A percentile compares a stretch with the other conserved stretches of the same genome.
phyloP scores from a whole-genome alignment of 2,888 invertebrate species.

The Agrochola lychnidis region DNA sequence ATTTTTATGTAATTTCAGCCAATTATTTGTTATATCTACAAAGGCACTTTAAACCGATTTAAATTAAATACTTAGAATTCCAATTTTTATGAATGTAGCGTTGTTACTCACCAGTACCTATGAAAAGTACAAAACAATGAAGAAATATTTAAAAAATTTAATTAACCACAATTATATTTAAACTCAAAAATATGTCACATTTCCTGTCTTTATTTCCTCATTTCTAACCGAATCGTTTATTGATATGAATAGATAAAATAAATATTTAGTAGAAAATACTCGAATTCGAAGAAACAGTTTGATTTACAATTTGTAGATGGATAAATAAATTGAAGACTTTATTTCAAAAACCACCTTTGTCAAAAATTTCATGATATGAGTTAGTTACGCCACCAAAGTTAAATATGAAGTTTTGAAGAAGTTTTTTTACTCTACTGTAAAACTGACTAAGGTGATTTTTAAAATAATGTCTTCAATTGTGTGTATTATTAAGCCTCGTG shows the following conservation, averaged over 20 bases:
- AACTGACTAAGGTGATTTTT: too few relatives aligned
- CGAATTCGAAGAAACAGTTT: background rate
- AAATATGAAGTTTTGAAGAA: too few relatives aligned
- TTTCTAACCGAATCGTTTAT: background rate
- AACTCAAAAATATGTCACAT: background rate
- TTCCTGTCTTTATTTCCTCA: background rate
- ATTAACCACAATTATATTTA: background rate
- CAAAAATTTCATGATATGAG: too few relatives aligned
- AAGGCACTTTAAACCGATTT: constrained; percentile 32
- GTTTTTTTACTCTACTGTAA: too few relatives aligned
- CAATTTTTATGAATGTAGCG: constrained; percentile 44
- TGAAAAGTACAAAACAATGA: constrained; percentile 63
- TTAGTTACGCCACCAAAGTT: too few relatives aligned
- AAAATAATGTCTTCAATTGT: too few relatives aligned
- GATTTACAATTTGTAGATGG: background rate
- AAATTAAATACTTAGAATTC: constrained; percentile 56
- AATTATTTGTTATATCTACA: constrained; percentile 52
- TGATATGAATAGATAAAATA: too few relatives aligned
- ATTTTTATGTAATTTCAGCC: constrained; percentile 33
- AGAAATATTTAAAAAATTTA: constrained; percentile 20
- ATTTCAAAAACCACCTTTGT: too few relatives aligned
- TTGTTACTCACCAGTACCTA: constrained; percentile 69
- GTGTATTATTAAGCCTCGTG: background rate
- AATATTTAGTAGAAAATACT: background rate
- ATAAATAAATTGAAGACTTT: too few relatives aligned